Conservation (phyloP, 2,113 vertebrate genomes). For the Cololabis saira region DNA sequence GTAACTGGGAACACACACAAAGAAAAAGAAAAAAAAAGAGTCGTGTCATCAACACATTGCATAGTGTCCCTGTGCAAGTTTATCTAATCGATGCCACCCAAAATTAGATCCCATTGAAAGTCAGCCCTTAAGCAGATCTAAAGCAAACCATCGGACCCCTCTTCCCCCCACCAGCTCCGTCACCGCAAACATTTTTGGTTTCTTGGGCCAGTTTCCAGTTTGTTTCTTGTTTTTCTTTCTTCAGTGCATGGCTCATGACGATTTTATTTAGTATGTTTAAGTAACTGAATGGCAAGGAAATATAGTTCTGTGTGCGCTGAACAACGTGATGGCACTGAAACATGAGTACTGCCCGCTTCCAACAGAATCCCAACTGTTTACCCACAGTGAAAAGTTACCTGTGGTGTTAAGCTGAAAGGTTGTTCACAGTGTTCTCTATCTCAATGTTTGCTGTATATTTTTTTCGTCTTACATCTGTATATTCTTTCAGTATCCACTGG, state of each 20-base stretch:
- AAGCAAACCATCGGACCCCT: conserved; percentile 10
- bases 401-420: conserved; percentile 40
- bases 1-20: conserved; percentile 39
- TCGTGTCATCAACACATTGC: conserved; percentile 61
- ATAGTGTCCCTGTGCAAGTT: conserved; percentile 73
- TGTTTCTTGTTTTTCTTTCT: neutral
- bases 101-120: conserved; percentile 14
- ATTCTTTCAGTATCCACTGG: conserved; percentile 52
- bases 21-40: conserved; percentile 10
- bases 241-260: neutral
- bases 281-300: conserved; percentile 15
- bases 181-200: conserved; percentile 34
- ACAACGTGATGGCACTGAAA: conserved; percentile 1
- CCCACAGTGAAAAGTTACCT: conserved; percentile 31
- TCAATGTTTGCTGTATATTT: conserved; percentile 65
- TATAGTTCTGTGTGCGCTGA: neutral
- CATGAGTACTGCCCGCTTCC: conserved; percentile 42
- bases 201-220: conserved; percentile 32
- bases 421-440: conserved; percentile 80
- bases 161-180: neutral
- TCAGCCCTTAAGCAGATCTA: conserved; percentile 68
- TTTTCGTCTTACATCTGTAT: conserved; percentile 42
- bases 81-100: conserved; percentile 10
- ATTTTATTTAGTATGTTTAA: conserved; percentile 2
- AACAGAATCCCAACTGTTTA: conserved; percentile 29